A percentile compares a stretch with the other conserved stretches of the same genome.
Evolutionary conservation across 2,113 vertebrate species (phyloP).

Genomic region (Elanoides forficatus): DNA sequence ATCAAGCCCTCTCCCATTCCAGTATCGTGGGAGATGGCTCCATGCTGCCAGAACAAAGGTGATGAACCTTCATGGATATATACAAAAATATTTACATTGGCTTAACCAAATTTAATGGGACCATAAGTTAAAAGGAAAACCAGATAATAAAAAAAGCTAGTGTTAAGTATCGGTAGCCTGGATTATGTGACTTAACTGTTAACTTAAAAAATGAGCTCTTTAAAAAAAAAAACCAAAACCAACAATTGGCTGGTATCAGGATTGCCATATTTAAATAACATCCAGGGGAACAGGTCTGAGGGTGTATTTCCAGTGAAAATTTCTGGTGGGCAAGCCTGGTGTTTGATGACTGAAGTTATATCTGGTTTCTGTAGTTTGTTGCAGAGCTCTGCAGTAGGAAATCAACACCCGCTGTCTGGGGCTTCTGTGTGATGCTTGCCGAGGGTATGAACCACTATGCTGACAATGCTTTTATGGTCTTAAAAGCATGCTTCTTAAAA

Average conservation of each 20-base stretch:
- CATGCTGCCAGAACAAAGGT: not conserved
- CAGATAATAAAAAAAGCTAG: not conserved
- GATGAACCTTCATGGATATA: not conserved
- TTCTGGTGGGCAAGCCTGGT: not conserved
- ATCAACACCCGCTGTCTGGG: fast-evolving
- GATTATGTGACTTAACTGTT: not conserved
- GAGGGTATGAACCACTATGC: not conserved
- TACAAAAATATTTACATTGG: not conserved
- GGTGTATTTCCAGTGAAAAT: not conserved
- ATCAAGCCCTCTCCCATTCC: not conserved
- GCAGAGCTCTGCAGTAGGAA: not conserved
- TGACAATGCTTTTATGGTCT: fast-evolving
- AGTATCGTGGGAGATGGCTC: not conserved
- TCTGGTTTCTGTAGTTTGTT: not conserved
- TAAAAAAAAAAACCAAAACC: not conserved
- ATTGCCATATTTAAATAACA: not conserved
- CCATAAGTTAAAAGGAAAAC: not conserved
- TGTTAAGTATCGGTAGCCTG: not conserved
- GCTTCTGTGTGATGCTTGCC: too few species aligned
- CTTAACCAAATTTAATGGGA: not conserved
- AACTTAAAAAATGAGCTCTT: not conserved
- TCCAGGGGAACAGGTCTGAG: not conserved
- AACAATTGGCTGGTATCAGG: not conserved
- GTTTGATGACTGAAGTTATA: not conserved
- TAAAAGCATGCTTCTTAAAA: not conserved